Conservation (phyloP, 30 jellyfish, hydroid and myxozoan species). For the Aurelia aurita region DNA sequence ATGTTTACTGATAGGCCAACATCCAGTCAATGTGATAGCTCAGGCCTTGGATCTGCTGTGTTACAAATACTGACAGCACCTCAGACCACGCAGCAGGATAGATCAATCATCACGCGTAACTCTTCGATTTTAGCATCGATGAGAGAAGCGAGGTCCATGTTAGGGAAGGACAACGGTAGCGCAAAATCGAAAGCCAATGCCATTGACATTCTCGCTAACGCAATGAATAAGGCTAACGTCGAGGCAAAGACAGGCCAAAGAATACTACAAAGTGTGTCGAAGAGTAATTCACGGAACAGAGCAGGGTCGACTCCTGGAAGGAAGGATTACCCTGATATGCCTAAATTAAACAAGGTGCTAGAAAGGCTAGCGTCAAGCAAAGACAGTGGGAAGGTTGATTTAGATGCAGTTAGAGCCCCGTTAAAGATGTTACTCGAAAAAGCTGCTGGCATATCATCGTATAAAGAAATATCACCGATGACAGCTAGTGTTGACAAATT, state of each 20-base stretch:
- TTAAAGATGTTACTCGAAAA: constrained; percentile 33
- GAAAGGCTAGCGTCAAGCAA: constrained; percentile 65
- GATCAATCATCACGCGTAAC: constrained; percentile 86
- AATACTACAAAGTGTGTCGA: constrained; percentile 64
- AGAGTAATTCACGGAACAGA: constrained; percentile 23
- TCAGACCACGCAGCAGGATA: constrained; percentile 51
- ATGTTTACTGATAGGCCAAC: constrained; percentile 8
- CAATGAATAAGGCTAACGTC: constrained; percentile 92
- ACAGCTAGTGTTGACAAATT: background rate
- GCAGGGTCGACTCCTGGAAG: constrained; percentile 18
- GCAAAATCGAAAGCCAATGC: constrained; percentile 86
- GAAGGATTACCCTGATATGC: constrained; percentile 90
- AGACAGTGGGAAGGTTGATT: constrained; percentile 39
- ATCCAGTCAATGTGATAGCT: background rate
- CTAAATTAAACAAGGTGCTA: constrained; percentile 79
- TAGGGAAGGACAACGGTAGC: constrained; percentile 45
- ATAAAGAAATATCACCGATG: background rate
- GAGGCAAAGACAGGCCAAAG: constrained; percentile 96
- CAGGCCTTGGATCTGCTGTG: constrained; percentile 15
- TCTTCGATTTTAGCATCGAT: constrained; percentile 81
- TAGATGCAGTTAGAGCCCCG: constrained; percentile 32
- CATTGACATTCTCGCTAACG: constrained; percentile 92
- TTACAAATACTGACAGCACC: constrained; percentile 18
- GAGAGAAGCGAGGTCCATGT: constrained; percentile 86
- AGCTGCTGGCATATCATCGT: constrained; percentile 32